Evolutionary conservation across 2,113 vertebrate genomes (phyloP).

Genomic region (Xenopus laevis): DNA sequence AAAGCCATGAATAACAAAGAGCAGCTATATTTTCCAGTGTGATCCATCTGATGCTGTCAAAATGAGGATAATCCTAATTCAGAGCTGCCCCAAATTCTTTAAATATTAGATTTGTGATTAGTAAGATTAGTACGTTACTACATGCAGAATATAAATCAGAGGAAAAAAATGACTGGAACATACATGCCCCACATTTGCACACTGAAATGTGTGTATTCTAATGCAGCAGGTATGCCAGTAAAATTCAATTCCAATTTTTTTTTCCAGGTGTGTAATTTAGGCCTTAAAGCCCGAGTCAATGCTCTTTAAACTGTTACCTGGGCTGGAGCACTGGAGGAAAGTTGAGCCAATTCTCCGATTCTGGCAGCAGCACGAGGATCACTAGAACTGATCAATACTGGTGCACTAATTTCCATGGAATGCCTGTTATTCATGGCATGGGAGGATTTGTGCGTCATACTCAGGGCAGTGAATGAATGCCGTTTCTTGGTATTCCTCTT

Average conservation of each 20-base stretch:
- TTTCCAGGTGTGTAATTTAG: neutral
- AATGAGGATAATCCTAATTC: conserved; percentile 22
- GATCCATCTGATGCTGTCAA: conserved; percentile 39
- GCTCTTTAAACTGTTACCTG: conserved; percentile 65
- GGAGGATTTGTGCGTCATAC: conserved; percentile 87
- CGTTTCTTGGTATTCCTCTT: conserved; percentile 98
- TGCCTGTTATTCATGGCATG: conserved; percentile 87
- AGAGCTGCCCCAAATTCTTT: neutral
- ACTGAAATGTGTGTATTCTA: neutral
- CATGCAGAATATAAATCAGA: conserved; percentile 20
- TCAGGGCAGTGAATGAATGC: conserved; percentile 92
- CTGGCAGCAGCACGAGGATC: conserved; percentile 88
- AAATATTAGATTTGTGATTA: conserved; percentile 6
- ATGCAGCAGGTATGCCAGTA: conserved; percentile 15
- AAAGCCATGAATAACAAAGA: conserved; percentile 42
- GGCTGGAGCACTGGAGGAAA: conserved; percentile 72
- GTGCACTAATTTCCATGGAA: conserved; percentile 97
- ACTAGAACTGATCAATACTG: conserved; percentile 92
- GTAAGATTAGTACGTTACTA: conserved; percentile 1
- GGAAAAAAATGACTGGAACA: conserved; percentile 49
- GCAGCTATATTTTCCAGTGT: conserved; percentile 4
- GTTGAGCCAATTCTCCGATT: conserved; percentile 77
- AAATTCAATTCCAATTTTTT: conserved; percentile 1
- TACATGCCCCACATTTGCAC: conserved; percentile 52
- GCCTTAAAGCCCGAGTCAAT: conserved; percentile 9